phyloP scores from a whole-genome alignment of 2,888 invertebrate species.

The Trichogramma evanescens region DNA sequence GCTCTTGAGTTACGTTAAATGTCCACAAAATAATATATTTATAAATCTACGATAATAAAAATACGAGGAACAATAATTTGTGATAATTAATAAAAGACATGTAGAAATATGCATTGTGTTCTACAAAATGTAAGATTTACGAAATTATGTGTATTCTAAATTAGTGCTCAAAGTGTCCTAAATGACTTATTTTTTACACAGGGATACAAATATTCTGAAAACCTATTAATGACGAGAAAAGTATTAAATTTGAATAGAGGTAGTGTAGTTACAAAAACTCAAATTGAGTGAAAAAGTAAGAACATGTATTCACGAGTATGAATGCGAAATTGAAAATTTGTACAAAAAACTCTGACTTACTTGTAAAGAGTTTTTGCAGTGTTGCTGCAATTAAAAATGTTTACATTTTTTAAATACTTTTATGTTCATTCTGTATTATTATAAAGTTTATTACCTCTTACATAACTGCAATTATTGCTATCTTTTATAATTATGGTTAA shows the following conservation, averaged over 20 bases:
- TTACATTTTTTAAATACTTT: conserved; percentile 1
- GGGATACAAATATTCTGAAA: conserved; percentile 33
- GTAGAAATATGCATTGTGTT: conserved; percentile 45
- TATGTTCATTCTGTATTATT: background rate
- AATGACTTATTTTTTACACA: conserved; percentile 43
- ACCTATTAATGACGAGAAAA: conserved; percentile 24
- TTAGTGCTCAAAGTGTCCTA: conserved; percentile 42
- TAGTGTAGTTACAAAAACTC: conserved; percentile 23
- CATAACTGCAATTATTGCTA: too few relatives aligned
- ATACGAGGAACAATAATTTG: conserved; percentile 47
- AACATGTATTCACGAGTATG: conserved; percentile 33
- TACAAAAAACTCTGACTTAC: conserved; percentile 33
- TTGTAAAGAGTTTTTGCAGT: conserved; percentile 26
- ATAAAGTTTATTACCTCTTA: background rate
- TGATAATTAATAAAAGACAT: conserved; percentile 41
- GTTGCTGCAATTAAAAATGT: background rate
- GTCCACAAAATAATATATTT: conserved; percentile 27
- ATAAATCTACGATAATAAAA: conserved; percentile 6
- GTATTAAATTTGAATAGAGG: conserved; percentile 41
- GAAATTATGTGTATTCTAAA: conserved; percentile 34
- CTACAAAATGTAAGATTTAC: conserved; percentile 30
- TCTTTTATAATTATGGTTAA: too few relatives aligned
- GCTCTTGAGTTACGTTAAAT: conserved; percentile 33
- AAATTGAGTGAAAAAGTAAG: conserved; percentile 21
- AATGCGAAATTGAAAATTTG: conserved; percentile 23